Conservation (phyloP, 2,797 vertebrate species). For the Ctenosaura bakeri region DNA sequence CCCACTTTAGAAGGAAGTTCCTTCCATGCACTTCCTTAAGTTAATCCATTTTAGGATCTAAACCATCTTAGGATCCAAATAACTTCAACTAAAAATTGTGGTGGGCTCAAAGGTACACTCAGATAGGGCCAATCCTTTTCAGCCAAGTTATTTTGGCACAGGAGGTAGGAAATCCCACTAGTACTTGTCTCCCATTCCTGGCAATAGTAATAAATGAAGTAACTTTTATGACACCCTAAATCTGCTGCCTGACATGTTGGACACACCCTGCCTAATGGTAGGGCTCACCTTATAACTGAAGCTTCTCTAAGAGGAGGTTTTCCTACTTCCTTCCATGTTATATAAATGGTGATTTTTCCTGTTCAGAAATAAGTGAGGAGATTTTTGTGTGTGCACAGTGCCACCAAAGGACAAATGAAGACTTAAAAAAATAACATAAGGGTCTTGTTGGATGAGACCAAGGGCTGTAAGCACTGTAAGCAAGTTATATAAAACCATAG, state of each 20-base stretch:
- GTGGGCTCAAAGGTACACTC: not conserved
- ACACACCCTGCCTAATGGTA: too few relatives aligned
- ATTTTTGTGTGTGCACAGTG: not conserved
- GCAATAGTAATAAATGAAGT: too few relatives aligned
- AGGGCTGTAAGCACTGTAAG: not conserved
- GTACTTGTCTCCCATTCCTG: too few relatives aligned
- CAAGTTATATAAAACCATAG: not conserved
- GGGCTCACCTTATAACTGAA: not conserved
- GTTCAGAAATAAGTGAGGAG: not conserved
- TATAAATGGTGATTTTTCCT: not conserved
- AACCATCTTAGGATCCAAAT: not conserved
- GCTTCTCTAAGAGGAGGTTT: not conserved
- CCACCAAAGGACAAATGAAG: not conserved
- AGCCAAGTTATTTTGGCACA: too few relatives aligned
- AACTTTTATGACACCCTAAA: too few relatives aligned
- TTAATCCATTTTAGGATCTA: too few relatives aligned
- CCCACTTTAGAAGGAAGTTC: not conserved
- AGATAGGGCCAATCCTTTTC: too few relatives aligned
- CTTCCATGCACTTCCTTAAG: too few relatives aligned
- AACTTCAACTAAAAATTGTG: not conserved
- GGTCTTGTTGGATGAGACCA: too few relatives aligned
- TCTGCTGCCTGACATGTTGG: too few relatives aligned
- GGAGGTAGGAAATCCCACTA: too few relatives aligned
- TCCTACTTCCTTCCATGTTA: not conserved
- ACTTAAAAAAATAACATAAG: too few relatives aligned